Evolutionary conservation across 2,888 invertebrate genomes (phyloP), one percentile per base, ranked within the genome.

Genomic region (Yponomeuta plumbellus): DNA sequence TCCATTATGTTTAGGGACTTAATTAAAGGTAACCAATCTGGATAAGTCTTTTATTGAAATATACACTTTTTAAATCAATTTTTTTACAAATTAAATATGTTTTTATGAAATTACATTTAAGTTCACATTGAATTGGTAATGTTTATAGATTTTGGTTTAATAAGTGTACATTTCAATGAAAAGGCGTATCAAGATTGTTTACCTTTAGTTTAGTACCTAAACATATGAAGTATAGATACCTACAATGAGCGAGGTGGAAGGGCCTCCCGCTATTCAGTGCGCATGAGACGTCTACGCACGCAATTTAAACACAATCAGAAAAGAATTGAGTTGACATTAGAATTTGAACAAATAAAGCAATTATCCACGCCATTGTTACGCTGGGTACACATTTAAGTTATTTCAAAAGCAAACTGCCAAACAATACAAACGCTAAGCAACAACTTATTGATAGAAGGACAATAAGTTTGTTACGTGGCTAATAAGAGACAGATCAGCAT

Each of bases 241-340:
- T 34, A 34, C 34, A 13, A 52, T 17, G 17, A 13, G 44, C 13
- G 2, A 17, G 8, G 17, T 17, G 17, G 17, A 52, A 52, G 44
- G 44, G 44, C 44, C 44, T 52, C 44, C 17, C 44, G 44, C 44
- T 3, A 52, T 17, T 52, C 17, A 52, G 44, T 13, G 17, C 44
- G 2, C 44, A 5, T 52, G 17, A n/a, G n/a, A 52, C 17, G 44
- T 52, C 1, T 2, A 52, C 44, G 44, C 17, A 52, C 44, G 17
- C 44, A 52, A 34, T 17, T 52, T 52, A 52, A 52, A 3, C 44
- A 52, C 5, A 52, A 52, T 52, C 17, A 52, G 13, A 52, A 52
- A 44, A 52, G 44, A 52, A 52, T 52, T 52, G 44, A 52, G 44
- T 52, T 52, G 44, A 52, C 44, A 52, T 52, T 52, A 52, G 44